Percentiles rank a stretch among this genome's conserved stretches.
phyloP scores from a whole-genome alignment of 2,113 vertebrate genomes.

The Sciurus niger region DNA sequence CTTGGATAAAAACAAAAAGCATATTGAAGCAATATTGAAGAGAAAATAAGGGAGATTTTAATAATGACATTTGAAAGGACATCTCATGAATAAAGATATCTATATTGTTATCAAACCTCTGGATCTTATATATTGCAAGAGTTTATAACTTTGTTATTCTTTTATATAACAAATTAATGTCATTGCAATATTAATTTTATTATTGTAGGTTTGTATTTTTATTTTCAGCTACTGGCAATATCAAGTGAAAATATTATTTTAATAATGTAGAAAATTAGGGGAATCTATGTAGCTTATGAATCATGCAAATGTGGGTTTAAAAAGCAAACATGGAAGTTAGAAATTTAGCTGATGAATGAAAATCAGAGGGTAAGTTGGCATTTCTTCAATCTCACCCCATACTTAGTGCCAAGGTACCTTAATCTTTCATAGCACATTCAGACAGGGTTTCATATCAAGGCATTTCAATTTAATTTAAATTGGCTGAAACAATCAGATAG shows the following conservation, averaged over 20 bases:
- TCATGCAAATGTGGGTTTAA: background rate
- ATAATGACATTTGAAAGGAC: background rate
- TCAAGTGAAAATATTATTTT: background rate
- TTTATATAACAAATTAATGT: background rate
- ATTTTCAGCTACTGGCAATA: background rate
- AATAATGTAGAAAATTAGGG: background rate
- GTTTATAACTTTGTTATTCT: background rate
- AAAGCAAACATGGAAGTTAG: background rate
- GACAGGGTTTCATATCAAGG: constrained; percentile 1
- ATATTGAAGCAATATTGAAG: background rate
- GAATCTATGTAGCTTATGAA: background rate
- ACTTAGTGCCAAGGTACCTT: background rate
- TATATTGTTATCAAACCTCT: background rate
- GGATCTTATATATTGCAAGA: background rate
- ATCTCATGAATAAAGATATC: background rate
- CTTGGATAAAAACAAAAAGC: background rate
- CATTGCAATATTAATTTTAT: background rate
- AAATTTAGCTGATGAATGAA: constrained; percentile 26
- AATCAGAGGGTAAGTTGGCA: background rate
- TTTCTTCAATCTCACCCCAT: constrained; percentile 54
- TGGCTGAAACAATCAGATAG: constrained; percentile 75
- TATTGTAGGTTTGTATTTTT: background rate
- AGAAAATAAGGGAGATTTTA: background rate
- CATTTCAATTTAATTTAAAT: constrained; percentile 80
- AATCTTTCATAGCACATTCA: constrained; percentile 47